These are phyloP conservation scores for Selenia dentaria DNA, from an alignment of 2,888 invertebrate species.

Conservation along the genomic window DNA sequence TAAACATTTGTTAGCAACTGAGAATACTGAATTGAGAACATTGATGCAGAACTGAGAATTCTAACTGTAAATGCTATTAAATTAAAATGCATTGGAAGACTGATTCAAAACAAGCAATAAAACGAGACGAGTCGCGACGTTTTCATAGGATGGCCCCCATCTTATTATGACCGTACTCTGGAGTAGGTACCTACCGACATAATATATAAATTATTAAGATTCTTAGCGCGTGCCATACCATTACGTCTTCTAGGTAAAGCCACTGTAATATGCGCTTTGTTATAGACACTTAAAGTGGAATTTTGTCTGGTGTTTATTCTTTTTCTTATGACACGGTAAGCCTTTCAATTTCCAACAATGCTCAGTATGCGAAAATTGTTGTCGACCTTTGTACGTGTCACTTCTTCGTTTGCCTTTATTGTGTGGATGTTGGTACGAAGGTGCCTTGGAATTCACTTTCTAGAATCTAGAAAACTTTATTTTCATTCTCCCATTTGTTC, in stretches of 20 bases:
- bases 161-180: conserved; percentile 44
- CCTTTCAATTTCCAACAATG: conserved; percentile 70
- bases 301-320: not conserved
- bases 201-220: conserved; percentile 62
- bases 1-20: too few relatives aligned
- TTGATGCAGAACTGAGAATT: too few relatives aligned
- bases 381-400: conserved; percentile 67
- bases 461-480: too few relatives aligned
- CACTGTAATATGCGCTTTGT: conserved; percentile 14
- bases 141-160: too few relatives aligned
- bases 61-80: too few relatives aligned
- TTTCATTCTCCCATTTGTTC: too few relatives aligned
- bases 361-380: conserved; percentile 71
- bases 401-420: conserved; percentile 44
- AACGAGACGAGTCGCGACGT: conserved; percentile 35
- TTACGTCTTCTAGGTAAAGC: not conserved
- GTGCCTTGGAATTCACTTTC: conserved; percentile 46
- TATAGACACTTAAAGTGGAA: not conserved
- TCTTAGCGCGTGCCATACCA: conserved; percentile 49
- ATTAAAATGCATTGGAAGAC: conserved; percentile 32
- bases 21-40: too few relatives aligned
- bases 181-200: too few relatives aligned
- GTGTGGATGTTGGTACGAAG: conserved; percentile 21
- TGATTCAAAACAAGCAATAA: conserved; percentile 33
- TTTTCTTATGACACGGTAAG: conserved; percentile 52